Evolutionary conservation across 2,797 vertebrate genomes (phyloP), one percentile per base, ranked within the genome.

Genomic region (Vireo griseus): DNA sequence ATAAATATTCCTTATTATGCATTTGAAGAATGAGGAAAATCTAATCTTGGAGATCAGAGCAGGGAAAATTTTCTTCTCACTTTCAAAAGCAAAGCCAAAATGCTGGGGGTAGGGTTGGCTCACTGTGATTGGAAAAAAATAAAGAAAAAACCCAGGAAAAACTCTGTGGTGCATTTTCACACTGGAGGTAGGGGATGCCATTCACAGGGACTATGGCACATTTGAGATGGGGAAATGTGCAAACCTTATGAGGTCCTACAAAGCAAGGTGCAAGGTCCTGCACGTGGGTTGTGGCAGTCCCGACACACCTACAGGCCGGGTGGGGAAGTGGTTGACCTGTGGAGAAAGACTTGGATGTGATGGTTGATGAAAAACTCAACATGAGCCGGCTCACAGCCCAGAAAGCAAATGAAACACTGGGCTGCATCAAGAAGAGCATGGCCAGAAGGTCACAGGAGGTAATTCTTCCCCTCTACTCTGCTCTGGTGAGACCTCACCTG

Each of bases 11-110:
- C 66, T 90, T 78, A 92, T 90, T 84, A 88, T 48, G 28, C 14
- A 75, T 26, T 84, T 92, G 54, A 92, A 95, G 88, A 88, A 96
- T 21, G 28, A 50, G 33, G 25, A 29, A 93, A 90, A 88, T n/a
- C 5, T 86, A 75, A 81, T 68, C 72, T 79, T 47, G 26, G 42
- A 65, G 44, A 58, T 29, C n/a, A 81, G 65, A 90, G n/a, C 9
- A 75, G 42, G 9, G 15, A 88, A 22, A 39, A 75, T 59, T 86
- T 83, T 79, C 44, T 76, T 61, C 48, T 73, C 61, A 13, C 21
- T 78, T 92, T 35, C 35, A 90, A 88, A 85, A 47, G 8, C 7
- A 79, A 91, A 61, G 21, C 29, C 25, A 51, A 90, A 86, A 73
- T 33, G 3, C 39, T 68, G 65, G 13, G 4, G 29, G 3, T 78